These are phyloP conservation scores for Spisula solida DNA, from an alignment of 2,888 invertebrate genomes.

Conservation along the genomic window DNA sequence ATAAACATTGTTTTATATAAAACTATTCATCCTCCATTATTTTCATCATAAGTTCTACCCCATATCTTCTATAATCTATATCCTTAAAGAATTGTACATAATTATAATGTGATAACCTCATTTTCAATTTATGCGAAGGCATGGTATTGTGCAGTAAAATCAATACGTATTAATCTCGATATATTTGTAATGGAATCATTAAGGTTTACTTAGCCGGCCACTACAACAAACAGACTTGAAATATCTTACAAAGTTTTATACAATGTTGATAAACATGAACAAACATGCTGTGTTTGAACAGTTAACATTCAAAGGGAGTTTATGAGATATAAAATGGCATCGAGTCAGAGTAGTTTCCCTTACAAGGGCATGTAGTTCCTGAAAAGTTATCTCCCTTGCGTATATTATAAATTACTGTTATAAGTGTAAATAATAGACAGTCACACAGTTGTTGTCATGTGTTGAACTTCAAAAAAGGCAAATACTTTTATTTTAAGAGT, in stretches of 20 bases:
- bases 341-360: constrained; percentile 34
- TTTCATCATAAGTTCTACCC: not conserved
- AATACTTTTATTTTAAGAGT: too few species aligned
- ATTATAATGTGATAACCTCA: constrained; percentile 21
- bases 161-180: constrained; percentile 59
- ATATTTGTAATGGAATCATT: constrained; percentile 40
- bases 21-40: not conserved
- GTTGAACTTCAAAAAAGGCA: too few species aligned
- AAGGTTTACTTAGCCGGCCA: constrained; percentile 38
- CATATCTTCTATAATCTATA: constrained; percentile 8
- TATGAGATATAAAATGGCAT: not conserved
- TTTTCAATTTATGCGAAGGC: constrained; percentile 49
- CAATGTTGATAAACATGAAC: constrained; percentile 35
- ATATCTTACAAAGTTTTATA: constrained; percentile 38
- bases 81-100: not conserved
- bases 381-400: not conserved
- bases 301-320: constrained; percentile 22
- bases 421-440: too few species aligned
- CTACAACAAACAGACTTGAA: constrained; percentile 44
- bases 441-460: too few species aligned
- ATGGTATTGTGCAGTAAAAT: constrained; percentile 60
- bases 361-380: not conserved
- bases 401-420: too few species aligned
- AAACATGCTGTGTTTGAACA: constrained; percentile 24
- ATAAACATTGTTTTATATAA: too few species aligned